These are phyloP conservation scores for Drosophila diplacantha DNA, from an alignment of 2,888 invertebrate species.

Conservation along the genomic window DNA sequence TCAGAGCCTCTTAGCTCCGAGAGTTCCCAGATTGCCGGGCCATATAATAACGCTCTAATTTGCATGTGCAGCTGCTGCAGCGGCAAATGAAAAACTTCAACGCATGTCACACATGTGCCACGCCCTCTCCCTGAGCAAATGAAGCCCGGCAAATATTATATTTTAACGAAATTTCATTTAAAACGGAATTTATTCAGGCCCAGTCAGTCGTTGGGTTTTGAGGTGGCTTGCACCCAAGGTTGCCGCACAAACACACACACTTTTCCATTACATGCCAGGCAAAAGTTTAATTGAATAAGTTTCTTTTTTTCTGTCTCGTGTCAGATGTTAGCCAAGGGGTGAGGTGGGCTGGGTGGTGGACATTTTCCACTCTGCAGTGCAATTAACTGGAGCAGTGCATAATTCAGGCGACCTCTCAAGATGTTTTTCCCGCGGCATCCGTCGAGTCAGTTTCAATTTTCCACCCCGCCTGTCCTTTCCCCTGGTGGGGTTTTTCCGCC, in stretches of 20 bases:
- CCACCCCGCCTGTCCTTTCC: neutral
- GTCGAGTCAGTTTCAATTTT: slow-evolving; percentile 10
- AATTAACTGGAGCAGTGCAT: slow-evolving; percentile 60
- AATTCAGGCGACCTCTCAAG: slow-evolving; percentile 40
- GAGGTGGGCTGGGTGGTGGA: neutral
- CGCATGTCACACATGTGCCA: slow-evolving; percentile 64
- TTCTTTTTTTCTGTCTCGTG: slow-evolving; percentile 39
- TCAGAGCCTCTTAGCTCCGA: slow-evolving; percentile 47
- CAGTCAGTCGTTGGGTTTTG: slow-evolving; percentile 27
- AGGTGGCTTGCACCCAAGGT: slow-evolving; percentile 29
- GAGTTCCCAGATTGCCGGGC: slow-evolving; percentile 50
- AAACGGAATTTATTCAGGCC: slow-evolving; percentile 58
- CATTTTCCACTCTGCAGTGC: slow-evolving; percentile 28
- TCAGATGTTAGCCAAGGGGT: slow-evolving; percentile 11
- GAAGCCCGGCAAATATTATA: slow-evolving; percentile 64
- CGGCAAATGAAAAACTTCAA: slow-evolving; percentile 47
- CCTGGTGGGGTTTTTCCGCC: slow-evolving; percentile 4
- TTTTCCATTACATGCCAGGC: slow-evolving; percentile 52
- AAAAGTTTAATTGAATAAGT: slow-evolving; percentile 71
- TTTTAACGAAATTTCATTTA: slow-evolving; percentile 70
- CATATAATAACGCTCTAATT: slow-evolving; percentile 69
- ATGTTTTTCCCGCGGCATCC: slow-evolving; percentile 25
- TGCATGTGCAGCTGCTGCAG: slow-evolving; percentile 49
- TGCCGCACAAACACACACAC: slow-evolving; percentile 37
- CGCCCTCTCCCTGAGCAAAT: slow-evolving; percentile 51